Base-by-base conservation (phyloP, 2,797 vertebrate genomes). In the Moxostoma hubbsi region DNA sequence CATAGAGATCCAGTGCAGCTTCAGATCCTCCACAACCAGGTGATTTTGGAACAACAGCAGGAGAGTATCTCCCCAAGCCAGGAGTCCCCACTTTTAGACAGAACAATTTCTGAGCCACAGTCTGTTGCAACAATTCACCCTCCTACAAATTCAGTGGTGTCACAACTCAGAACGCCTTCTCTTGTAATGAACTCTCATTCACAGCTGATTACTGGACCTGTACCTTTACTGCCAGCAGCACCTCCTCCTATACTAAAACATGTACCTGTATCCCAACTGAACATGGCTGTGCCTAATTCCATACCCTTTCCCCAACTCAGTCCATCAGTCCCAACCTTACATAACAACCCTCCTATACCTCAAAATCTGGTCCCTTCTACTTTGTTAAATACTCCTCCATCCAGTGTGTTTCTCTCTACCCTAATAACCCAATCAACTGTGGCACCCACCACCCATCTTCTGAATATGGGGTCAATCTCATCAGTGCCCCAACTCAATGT, bases 21-120 rank as follows among this genome's bases (percentile, higher is more conserved):
- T 71, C 96, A 96, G 84, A 92, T 97, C 84, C 94, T 99, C 75
- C 98, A 99, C 88, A 96, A 96, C 88, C 98, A 99, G 85, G 96
- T 98, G 45, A 87, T 98, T 72, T 80, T 96, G 85, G 97, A 98
- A 86, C 97, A 98, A 83, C 92, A 92, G 86, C 93, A 94, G 86
- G 86, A 88, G 3, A 54, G 51, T 0, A 18, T n/a, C 55, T 64
- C 79, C 24, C 71, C 49, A 11, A 55, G 55, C 65, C 65, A 76
- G 55, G 71, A 74, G 9, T 15, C 76, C 1, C 24, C 81, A 72
- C 64, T 49, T 58, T 66, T 73, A 13, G 62, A 75, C 50, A 5
- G 15, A 10, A 46, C 50, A 43, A 55, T 57, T 54, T 47, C 13
- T 73, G 79, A 82, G 11, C 62, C 61, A 10, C 15, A 5, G 0